phyloP scores from a whole-genome alignment of 2,113 vertebrate species.

The Ellobius talpinus region DNA sequence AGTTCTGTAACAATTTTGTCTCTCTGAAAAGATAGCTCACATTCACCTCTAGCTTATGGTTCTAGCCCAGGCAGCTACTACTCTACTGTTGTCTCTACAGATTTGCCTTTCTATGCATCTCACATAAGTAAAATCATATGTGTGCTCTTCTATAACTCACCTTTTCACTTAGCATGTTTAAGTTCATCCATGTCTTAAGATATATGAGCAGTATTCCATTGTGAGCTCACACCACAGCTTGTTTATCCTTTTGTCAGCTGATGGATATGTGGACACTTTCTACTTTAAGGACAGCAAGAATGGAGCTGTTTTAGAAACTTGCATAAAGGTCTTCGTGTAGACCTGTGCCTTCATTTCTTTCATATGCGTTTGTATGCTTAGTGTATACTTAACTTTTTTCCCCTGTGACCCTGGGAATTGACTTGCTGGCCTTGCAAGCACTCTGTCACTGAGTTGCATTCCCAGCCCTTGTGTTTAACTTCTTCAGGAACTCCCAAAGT shows the following conservation, averaged over 20 bases:
- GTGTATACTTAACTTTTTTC: neutral
- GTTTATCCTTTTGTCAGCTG: neutral
- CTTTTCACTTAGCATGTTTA: conserved; percentile 12
- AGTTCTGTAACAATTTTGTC: neutral
- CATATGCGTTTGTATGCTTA: neutral
- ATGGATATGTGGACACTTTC: neutral
- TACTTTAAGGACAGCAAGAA: neutral
- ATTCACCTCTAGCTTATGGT: neutral
- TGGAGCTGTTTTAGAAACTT: neutral
- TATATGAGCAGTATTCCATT: neutral
- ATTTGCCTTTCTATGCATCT: neutral
- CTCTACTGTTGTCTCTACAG: neutral
- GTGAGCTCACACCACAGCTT: neutral
- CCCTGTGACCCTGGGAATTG: neutral
- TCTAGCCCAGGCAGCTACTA: neutral
- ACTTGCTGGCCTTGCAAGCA: neutral
- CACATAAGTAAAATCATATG: neutral
- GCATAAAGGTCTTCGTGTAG: neutral
- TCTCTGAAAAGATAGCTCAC: neutral
- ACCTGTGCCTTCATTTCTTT: conserved; percentile 6
- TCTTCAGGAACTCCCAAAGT: neutral
- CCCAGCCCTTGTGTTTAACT: neutral
- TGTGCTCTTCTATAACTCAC: neutral
- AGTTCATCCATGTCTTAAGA: neutral
- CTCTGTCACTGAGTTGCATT: neutral